A percentile compares a stretch with the other conserved stretches of the same genome.
These are phyloP conservation scores for Hirudo medicinalis DNA, from an alignment of 1,140 invertebrate genomes.

Conservation along the genomic window DNA sequence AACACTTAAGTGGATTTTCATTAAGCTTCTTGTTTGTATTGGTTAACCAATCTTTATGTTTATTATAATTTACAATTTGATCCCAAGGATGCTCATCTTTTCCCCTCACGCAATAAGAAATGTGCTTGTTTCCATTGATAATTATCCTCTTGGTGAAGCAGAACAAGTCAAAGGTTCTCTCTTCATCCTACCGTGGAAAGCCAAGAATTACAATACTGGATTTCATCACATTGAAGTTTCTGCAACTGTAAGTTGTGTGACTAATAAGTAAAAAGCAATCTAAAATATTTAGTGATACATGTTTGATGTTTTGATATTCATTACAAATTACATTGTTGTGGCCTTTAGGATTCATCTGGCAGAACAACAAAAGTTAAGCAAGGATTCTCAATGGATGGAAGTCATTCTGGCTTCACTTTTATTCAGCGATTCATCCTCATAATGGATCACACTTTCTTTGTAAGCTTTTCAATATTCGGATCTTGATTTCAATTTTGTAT, in stretches of 20 bases:
- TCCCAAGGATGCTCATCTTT: slow-evolving; percentile 46
- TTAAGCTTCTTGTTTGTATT: too few relatives aligned
- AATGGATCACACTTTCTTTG: slow-evolving; percentile 56
- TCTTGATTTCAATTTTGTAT: neutral
- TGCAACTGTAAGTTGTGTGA: slow-evolving; percentile 26
- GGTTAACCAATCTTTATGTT: too few relatives aligned
- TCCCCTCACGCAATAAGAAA: slow-evolving; percentile 50
- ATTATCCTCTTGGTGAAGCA: slow-evolving; percentile 49
- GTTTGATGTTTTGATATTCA: neutral
- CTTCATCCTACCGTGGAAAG: slow-evolving; percentile 59
- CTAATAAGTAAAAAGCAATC: neutral
- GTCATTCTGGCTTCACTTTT: slow-evolving; percentile 51
- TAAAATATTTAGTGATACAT: slow-evolving; percentile 5
- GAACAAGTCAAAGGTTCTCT: slow-evolving; percentile 52
- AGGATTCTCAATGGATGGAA: slow-evolving; percentile 63
- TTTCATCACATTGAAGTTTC: slow-evolving; percentile 50
- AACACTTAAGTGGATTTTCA: too few relatives aligned
- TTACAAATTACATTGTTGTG: slow-evolving; percentile 12
- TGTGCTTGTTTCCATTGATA: slow-evolving; percentile 52
- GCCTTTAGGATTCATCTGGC: slow-evolving; percentile 51
- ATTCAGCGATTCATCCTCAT: slow-evolving; percentile 58
- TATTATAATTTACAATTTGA: neutral
- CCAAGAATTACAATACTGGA: slow-evolving; percentile 51
- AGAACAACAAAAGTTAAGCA: slow-evolving; percentile 50
- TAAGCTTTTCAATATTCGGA: slow-evolving; percentile 42